Percentiles rank a stretch among this genome's conserved stretches.
Conservation (phyloP, 2,797 vertebrate species). For the Macropodus opercularis region DNA sequence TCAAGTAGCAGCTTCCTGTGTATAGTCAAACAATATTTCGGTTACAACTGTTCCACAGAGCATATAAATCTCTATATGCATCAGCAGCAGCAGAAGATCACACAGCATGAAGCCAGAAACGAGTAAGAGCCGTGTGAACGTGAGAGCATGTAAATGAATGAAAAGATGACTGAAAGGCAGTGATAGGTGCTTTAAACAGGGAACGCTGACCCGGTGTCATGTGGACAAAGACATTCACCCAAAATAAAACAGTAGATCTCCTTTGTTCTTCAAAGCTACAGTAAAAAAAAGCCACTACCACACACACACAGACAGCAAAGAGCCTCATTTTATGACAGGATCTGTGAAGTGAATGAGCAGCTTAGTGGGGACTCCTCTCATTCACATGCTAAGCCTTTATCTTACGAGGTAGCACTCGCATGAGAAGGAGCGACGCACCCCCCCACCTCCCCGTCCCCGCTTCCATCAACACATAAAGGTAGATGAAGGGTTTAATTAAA, state of each 20-base stretch:
- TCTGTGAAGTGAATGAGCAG: slow-evolving; percentile 87
- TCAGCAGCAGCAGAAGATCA: slow-evolving; percentile 7
- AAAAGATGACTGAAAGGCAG: not conserved
- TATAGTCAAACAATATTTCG: slow-evolving; percentile 24
- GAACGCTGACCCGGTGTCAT: not conserved
- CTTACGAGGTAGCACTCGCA: slow-evolving; percentile 84
- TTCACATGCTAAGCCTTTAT: slow-evolving; percentile 84
- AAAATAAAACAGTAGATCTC: slow-evolving; percentile 36
- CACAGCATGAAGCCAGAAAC: slow-evolving; percentile 6
- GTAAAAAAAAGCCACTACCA: slow-evolving; percentile 45
- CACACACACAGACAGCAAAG: slow-evolving; percentile 55
- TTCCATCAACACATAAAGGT: slow-evolving; percentile 19
- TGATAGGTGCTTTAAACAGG: too few relatives aligned
- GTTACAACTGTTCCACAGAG: slow-evolving; percentile 22
- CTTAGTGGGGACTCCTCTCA: slow-evolving; percentile 80
- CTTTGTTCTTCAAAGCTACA: slow-evolving; percentile 37
- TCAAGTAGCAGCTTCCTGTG: slow-evolving; percentile 37
- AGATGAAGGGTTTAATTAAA: slow-evolving; percentile 14
- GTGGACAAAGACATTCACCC: slow-evolving; percentile 18
- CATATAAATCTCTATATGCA: slow-evolving; percentile 18
- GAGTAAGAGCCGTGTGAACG: not conserved
- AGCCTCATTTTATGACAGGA: slow-evolving; percentile 95
- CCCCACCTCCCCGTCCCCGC: not conserved
- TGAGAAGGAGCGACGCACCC: slow-evolving; percentile 30
- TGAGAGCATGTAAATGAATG: not conserved